phyloP scores from a whole-genome alignment of 2,113 vertebrate species.

The Odontophorus gujanensis region DNA sequence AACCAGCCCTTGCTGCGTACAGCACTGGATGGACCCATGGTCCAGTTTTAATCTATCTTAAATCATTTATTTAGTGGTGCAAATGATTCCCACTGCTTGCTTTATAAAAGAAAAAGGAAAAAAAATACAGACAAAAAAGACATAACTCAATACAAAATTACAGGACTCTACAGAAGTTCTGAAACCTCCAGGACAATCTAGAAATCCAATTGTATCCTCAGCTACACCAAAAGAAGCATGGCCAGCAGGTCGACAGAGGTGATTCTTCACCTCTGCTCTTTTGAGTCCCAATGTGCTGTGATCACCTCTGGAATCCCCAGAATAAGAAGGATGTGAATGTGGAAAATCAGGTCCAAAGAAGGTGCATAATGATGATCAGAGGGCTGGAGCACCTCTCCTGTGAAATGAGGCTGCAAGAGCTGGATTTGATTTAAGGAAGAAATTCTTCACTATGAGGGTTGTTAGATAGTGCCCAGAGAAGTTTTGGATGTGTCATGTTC shows the following conservation, averaged over 20 bases:
- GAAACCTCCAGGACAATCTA: neutral
- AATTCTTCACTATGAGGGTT: neutral
- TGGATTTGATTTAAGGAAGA: neutral
- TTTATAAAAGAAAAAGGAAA: neutral
- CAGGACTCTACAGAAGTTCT: neutral
- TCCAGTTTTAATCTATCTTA: neutral
- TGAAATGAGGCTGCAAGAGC: neutral
- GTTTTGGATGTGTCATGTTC: neutral
- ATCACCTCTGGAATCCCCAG: neutral
- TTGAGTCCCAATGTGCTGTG: neutral
- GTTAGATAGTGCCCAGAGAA: neutral
- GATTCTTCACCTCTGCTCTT: neutral
- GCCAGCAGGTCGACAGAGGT: neutral
- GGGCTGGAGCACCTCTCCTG: neutral
- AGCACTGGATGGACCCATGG: neutral
- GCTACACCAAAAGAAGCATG: neutral
- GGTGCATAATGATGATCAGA: neutral
- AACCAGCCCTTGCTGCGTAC: neutral
- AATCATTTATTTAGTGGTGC: neutral
- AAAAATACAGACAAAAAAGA: neutral
- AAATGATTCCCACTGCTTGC: neutral
- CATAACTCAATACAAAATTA: neutral
- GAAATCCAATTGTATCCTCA: neutral
- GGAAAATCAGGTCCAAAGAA: neutral
- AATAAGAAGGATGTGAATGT: neutral